Conservation (phyloP, 2,113 vertebrate genomes). For the Labrus mixtus region DNA sequence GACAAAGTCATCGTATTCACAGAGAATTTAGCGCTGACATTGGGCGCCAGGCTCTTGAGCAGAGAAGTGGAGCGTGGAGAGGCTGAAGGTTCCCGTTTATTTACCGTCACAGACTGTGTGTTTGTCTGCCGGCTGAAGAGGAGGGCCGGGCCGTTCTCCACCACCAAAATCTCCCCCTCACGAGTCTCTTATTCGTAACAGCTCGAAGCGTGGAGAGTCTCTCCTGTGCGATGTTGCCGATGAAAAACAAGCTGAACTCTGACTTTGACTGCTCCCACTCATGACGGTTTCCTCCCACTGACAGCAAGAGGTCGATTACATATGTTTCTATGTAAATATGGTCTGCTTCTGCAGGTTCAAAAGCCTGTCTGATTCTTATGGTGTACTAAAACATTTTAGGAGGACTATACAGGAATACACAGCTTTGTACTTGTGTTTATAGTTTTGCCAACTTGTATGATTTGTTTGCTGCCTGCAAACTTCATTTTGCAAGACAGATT, state of each 20-base stretch:
- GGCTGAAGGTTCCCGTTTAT: constrained; percentile 21
- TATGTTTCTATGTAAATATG: background rate
- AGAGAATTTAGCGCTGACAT: constrained; percentile 22
- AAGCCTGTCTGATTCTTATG: too few species aligned
- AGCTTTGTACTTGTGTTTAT: too few species aligned
- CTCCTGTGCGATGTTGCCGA: background rate
- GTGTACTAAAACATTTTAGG: too few species aligned
- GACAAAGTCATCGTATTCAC: constrained; percentile 23
- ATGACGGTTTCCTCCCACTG: background rate
- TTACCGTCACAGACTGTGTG: background rate
- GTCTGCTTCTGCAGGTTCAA: background rate
- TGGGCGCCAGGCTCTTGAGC: constrained; percentile 8
- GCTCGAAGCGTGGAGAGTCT: constrained; percentile 7
- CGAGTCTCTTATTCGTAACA: background rate
- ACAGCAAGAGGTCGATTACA: background rate
- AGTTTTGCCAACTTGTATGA: too few species aligned
- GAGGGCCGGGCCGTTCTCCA: background rate
- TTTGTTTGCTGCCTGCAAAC: too few species aligned
- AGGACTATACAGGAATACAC: too few species aligned
- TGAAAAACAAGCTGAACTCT: constrained; percentile 8
- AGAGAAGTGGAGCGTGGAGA: constrained; percentile 12
- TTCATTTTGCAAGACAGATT: too few species aligned
- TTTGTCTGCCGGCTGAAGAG: constrained; percentile 12
- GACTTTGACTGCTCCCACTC: background rate
- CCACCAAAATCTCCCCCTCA: constrained; percentile 7